Evolutionary conservation across 2,113 vertebrate genomes (phyloP).

Genomic region (Mustela nigripes): DNA sequence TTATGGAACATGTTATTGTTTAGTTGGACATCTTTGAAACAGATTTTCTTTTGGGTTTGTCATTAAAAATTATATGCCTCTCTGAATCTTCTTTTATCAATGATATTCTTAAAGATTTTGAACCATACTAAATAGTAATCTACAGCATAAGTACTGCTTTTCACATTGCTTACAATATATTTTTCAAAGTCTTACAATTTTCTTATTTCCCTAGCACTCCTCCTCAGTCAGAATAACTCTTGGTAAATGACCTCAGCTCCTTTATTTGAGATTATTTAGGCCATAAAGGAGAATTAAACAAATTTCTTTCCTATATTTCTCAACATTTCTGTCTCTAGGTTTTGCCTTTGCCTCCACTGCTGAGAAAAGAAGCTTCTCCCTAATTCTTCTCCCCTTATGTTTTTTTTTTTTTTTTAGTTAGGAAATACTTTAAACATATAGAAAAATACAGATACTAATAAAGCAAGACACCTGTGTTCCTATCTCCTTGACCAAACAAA

Average conservation of each 20-base stretch:
- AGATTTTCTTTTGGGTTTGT: neutral
- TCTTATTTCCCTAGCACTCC: neutral
- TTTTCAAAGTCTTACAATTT: neutral
- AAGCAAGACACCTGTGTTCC: neutral
- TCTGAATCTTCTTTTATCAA: neutral
- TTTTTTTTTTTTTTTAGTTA: neutral
- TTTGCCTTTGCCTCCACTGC: neutral
- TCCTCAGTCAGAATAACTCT: neutral
- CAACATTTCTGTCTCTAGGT: neutral
- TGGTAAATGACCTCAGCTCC: neutral
- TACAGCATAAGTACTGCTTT: neutral
- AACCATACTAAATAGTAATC: neutral
- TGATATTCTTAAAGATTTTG: constrained; percentile 7
- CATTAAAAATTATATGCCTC: neutral
- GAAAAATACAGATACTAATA: neutral
- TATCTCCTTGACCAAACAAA: neutral
- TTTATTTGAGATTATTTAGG: neutral
- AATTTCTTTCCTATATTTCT: neutral
- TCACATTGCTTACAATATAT: neutral
- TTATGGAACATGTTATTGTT: constrained; percentile 60
- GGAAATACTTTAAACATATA: neutral
- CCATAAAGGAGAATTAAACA: neutral
- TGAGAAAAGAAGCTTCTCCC: neutral
- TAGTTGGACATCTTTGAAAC: constrained; percentile 21
- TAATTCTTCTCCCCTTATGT: neutral